Evolutionary conservation across 1,140 invertebrate genomes (phyloP).

Genomic region (Odontomachus brunneus): DNA sequence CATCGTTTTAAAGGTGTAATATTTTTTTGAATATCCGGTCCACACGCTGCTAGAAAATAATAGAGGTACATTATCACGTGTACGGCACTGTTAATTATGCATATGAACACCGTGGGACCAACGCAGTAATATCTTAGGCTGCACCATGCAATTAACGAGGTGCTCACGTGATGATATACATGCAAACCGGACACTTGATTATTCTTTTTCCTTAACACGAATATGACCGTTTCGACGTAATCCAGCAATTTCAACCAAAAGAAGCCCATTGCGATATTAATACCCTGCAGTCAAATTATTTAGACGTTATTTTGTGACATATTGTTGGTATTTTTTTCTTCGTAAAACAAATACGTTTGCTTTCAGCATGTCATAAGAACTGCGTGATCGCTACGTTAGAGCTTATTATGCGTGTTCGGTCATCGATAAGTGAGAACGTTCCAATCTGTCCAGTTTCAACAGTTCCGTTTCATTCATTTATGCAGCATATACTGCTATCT

Average conservation of each 20-base stretch:
- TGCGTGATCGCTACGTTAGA: too few species aligned
- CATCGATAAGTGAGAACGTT: too few species aligned
- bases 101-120: not conserved
- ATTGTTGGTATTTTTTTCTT: too few species aligned
- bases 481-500: too few species aligned
- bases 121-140: slow-evolving; percentile 28
- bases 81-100: slow-evolving; percentile 71
- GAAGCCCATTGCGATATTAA: slow-evolving; percentile 76
- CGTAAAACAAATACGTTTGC: too few species aligned
- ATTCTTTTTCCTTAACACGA: slow-evolving; percentile 89
- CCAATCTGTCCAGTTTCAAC: too few species aligned
- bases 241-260: slow-evolving; percentile 82
- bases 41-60: slow-evolving; percentile 76
- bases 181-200: slow-evolving; percentile 89
- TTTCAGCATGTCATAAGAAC: too few species aligned
- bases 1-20: slow-evolving; percentile 68
- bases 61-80: slow-evolving; percentile 82
- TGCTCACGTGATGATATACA: slow-evolving; percentile 89
- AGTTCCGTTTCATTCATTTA: too few species aligned
- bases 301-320: not conserved
- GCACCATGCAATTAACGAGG: slow-evolving; percentile 84
- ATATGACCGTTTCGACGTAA: slow-evolving; percentile 85
- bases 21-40: slow-evolving; percentile 71
- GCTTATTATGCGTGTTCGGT: too few species aligned
- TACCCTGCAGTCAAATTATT: slow-evolving; percentile 68